A percentile compares a stretch with the other conserved stretches of the same genome.
Evolutionary conservation across 64 coral and sea anemone species (phyloP).

Genomic region (Trachythela sp.): DNA sequence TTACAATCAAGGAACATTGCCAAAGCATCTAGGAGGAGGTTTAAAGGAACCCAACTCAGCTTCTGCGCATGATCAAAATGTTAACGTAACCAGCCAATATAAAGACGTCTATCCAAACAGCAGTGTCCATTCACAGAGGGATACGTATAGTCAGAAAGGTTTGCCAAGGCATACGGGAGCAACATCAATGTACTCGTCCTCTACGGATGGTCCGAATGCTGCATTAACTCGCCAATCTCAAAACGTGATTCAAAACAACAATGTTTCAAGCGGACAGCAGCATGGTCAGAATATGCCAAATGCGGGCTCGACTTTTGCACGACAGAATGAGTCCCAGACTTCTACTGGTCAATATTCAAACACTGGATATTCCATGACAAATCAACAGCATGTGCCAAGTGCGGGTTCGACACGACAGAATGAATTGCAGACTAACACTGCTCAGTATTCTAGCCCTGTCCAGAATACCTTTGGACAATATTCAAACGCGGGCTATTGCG

Average conservation of each 20-base stretch:
- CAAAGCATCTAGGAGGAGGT: neutral
- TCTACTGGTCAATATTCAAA: neutral
- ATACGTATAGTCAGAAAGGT: no score
- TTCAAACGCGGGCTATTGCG: no score
- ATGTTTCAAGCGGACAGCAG: neutral
- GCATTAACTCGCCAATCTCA: no score
- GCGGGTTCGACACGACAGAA: neutral
- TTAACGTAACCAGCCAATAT: neutral
- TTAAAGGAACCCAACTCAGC: neutral
- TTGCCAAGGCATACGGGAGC: no score
- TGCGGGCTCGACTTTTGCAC: neutral
- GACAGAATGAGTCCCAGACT: neutral
- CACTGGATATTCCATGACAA: neutral
- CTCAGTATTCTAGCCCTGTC: neutral
- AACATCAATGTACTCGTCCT: no score
- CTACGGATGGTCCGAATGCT: no score
- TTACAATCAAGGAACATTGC: neutral
- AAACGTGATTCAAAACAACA: neutral
- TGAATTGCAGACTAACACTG: no score
- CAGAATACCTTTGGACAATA: no score
- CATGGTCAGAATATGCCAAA: neutral
- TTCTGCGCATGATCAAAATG: neutral
- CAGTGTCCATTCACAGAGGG: no score
- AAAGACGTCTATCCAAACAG: no score
- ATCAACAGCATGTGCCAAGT: no score